phyloP scores from a whole-genome alignment of 2,888 invertebrate genomes.

The Autographa gamma region DNA sequence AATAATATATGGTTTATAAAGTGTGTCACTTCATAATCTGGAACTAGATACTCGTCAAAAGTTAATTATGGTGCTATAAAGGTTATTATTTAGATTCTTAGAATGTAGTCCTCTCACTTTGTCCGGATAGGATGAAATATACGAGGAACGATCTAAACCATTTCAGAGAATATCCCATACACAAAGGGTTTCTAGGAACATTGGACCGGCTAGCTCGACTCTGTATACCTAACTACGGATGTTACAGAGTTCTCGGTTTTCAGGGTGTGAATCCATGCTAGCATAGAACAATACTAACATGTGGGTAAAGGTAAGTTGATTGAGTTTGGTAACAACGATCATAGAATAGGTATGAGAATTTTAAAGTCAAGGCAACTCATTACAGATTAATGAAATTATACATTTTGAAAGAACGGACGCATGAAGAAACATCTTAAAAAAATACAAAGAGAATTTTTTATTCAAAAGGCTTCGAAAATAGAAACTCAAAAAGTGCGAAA shows the following conservation, averaged over 20 bases:
- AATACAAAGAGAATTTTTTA: not conserved
- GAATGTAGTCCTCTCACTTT: not conserved
- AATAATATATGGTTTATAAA: too few species aligned
- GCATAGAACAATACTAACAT: not conserved
- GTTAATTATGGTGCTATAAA: too few species aligned
- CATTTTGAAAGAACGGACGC: too few species aligned
- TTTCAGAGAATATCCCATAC: not conserved
- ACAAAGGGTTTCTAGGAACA: constrained; percentile 4
- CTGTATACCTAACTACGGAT: not conserved
- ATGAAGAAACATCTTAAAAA: too few species aligned
- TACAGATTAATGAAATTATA: too few species aligned
- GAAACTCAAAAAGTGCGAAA: constrained; percentile 1
- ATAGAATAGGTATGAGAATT: too few species aligned
- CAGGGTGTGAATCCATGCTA: not conserved
- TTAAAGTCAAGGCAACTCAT: too few species aligned
- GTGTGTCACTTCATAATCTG: too few species aligned
- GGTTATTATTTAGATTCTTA: not conserved
- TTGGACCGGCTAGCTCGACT: not conserved
- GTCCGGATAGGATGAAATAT: not conserved
- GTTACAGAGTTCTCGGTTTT: not conserved
- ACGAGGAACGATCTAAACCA: not conserved
- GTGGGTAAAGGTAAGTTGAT: too few species aligned
- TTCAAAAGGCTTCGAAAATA: constrained; percentile 27
- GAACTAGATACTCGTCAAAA: too few species aligned
- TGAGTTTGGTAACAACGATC: too few species aligned